Evolutionary conservation across 2,113 vertebrate species (phyloP).

Genomic region (Canis aureus): DNA sequence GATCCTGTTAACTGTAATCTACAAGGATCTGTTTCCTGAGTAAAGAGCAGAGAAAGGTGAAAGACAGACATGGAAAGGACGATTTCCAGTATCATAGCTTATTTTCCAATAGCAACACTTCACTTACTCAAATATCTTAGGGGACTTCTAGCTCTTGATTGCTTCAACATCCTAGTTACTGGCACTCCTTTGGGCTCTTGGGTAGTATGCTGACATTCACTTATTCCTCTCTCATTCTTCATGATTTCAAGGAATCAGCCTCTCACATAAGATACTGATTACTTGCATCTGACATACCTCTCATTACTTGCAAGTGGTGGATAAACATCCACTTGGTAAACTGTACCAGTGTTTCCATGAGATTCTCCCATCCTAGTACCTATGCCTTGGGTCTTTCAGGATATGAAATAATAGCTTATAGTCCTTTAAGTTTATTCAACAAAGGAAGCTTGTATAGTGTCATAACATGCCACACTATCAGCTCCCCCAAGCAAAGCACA

Average conservation of each 20-base stretch:
- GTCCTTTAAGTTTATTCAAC: neutral
- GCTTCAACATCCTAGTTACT: neutral
- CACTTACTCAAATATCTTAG: neutral
- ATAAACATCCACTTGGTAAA: neutral
- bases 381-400: neutral
- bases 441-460: neutral
- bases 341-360: neutral
- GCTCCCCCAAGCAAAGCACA: neutral
- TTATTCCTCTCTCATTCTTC: neutral
- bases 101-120: neutral
- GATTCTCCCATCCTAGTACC: neutral
- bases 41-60: neutral
- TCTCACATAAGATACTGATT: neutral
- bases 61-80: neutral
- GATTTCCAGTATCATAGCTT: neutral
- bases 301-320: neutral
- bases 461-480: neutral
- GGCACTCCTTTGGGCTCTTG: neutral
- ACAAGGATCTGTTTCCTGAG: neutral
- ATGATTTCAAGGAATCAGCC: neutral
- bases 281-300: neutral
- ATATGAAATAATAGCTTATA: neutral
- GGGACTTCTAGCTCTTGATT: neutral
- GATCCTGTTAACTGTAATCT: neutral
- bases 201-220: neutral